Percentiles rank a stretch among this genome's conserved stretches.
Evolutionary conservation across 2,113 vertebrate genomes (phyloP).

Genomic region (Platysternon megacephalum): DNA sequence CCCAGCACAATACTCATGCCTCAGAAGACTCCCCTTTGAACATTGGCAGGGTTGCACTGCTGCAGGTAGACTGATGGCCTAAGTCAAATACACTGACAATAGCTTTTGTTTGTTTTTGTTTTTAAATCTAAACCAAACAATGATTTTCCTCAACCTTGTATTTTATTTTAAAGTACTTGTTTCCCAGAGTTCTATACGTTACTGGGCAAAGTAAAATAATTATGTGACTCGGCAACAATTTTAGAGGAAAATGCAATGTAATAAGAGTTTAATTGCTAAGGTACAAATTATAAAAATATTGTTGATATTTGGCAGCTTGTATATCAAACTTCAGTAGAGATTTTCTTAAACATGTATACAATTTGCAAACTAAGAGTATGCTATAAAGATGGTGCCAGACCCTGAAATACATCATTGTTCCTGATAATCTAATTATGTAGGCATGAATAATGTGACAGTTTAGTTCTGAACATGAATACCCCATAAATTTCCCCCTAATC

Average conservation of each 20-base stretch:
- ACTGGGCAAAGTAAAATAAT: not conserved
- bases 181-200: not conserved
- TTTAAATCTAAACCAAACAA: not conserved
- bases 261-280: not conserved
- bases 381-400: not conserved
- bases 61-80: fast-evolving
- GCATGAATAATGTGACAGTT: not conserved
- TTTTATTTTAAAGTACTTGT: not conserved
- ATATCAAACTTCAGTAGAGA: not conserved
- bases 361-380: not conserved
- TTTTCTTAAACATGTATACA: not conserved
- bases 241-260: not conserved
- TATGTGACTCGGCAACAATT: not conserved
- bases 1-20: not conserved
- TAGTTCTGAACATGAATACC: not conserved
- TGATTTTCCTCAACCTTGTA: not conserved
- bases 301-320: not conserved
- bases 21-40: not conserved
- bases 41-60: not conserved
- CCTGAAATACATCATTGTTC: not conserved
- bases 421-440: not conserved
- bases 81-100: not conserved
- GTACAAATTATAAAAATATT: not conserved
- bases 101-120: not conserved
- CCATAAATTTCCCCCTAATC: not conserved